Conservation (phyloP, 2,888 invertebrate species). For the Acrobasis suavella region DNA sequence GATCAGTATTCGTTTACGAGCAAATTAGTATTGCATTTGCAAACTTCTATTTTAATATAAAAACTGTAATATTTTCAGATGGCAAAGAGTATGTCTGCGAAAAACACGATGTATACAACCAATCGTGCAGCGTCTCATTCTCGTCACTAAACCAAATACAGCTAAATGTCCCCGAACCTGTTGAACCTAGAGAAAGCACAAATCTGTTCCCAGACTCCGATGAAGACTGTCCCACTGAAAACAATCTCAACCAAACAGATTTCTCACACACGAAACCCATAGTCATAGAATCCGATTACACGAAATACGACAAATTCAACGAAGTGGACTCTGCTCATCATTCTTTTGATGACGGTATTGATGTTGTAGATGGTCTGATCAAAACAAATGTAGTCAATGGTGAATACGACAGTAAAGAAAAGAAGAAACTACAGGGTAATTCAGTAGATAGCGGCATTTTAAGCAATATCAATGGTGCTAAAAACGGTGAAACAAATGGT, state of each 20-base stretch:
- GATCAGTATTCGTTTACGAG: too few species aligned
- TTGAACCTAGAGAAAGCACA: conserved; percentile 61
- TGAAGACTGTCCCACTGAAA: conserved; percentile 73
- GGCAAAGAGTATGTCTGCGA: conserved; percentile 77
- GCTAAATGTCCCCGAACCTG: conserved; percentile 70
- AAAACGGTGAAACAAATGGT: conserved; percentile 41
- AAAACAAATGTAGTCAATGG: conserved; percentile 49
- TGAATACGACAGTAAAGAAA: conserved; percentile 45
- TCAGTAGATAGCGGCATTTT: conserved; percentile 76
- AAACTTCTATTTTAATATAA: neutral
- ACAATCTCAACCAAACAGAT: conserved; percentile 74
- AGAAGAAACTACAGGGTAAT: conserved; percentile 66
- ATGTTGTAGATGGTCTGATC: conserved; percentile 64
- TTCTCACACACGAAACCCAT: conserved; percentile 76
- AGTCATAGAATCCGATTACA: conserved; percentile 69
- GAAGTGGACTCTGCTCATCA: conserved; percentile 70
- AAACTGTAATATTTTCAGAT: conserved; percentile 48
- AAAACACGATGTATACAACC: conserved; percentile 74
- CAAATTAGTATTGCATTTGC: too few species aligned
- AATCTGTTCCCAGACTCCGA: conserved; percentile 68
- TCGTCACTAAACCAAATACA: conserved; percentile 71
- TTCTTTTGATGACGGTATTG: conserved; percentile 72
- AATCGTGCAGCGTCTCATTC: conserved; percentile 70
- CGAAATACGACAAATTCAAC: conserved; percentile 59
- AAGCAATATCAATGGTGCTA: conserved; percentile 57